Percentiles rank a stretch among this genome's conserved stretches.
Evolutionary conservation across 2,113 vertebrate species (phyloP).

Genomic region (Peromyscus polionotus): DNA sequence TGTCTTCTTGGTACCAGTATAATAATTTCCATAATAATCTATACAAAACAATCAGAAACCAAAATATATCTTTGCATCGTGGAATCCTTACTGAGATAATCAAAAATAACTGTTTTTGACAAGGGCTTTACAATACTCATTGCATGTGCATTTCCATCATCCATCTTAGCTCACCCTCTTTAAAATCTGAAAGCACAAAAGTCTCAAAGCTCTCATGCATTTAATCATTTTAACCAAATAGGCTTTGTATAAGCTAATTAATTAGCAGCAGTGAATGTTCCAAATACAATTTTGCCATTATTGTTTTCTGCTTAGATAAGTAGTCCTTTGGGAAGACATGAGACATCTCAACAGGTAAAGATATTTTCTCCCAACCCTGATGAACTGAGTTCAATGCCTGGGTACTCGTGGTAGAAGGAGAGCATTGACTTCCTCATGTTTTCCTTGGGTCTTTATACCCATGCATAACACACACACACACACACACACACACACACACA

Average conservation of each 20-base stretch:
- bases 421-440: not conserved
- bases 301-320: not conserved
- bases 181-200: constrained; percentile 27
- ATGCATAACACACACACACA: not conserved
- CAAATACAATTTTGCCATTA: constrained; percentile 19
- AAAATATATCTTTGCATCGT: constrained; percentile 38
- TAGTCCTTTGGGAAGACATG: not conserved
- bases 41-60: constrained; percentile 71
- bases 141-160: constrained; percentile 47
- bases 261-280: constrained; percentile 10
- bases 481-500: not conserved
- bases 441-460: not conserved
- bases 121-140: not conserved
- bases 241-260: not conserved
- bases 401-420: not conserved
- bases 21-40: constrained; percentile 36
- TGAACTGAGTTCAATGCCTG: not conserved
- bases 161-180: not conserved
- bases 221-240: constrained; percentile 29
- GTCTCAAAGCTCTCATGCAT: constrained; percentile 2
- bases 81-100: constrained; percentile 47
- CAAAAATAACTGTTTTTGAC: constrained; percentile 36
- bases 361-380: not conserved
- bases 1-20: constrained; percentile 60
- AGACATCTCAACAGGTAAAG: not conserved